Conservation (phyloP, 2,888 invertebrate genomes). For the Keiferia lycopersicella region DNA sequence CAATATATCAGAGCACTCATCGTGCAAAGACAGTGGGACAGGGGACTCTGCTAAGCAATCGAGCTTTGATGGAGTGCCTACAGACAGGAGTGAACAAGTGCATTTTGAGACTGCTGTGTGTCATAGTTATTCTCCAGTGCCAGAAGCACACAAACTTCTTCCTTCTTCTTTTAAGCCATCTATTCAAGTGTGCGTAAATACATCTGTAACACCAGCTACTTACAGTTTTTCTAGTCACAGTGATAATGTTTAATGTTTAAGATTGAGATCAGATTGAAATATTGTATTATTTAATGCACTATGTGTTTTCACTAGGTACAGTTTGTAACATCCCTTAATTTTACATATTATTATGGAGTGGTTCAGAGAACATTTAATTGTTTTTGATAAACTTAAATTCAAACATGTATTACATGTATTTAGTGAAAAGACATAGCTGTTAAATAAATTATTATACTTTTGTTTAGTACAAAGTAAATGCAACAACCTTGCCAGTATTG, state of each 20-base stretch:
- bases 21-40: slow-evolving; percentile 90
- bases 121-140: slow-evolving; percentile 74
- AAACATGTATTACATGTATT: slow-evolving; percentile 43
- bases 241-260: slow-evolving; percentile 76
- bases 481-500: slow-evolving; percentile 82
- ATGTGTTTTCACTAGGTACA: slow-evolving; percentile 70
- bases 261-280: slow-evolving; percentile 47
- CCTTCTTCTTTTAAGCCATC: slow-evolving; percentile 78
- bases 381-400: slow-evolving; percentile 2
- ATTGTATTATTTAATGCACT: slow-evolving; percentile 40
- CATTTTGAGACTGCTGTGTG: slow-evolving; percentile 72
- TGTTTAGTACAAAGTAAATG: slow-evolving; percentile 76
- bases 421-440: slow-evolving; percentile 67
- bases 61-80: slow-evolving; percentile 82
- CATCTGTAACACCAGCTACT: slow-evolving; percentile 77
- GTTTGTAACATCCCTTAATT: slow-evolving; percentile 23
- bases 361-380: not conserved
- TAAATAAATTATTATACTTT: slow-evolving; percentile 57
- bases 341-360: not conserved
- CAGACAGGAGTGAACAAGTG: slow-evolving; percentile 71
- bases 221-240: slow-evolving; percentile 81
- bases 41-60: slow-evolving; percentile 90
- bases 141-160: slow-evolving; percentile 76
- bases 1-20: slow-evolving; percentile 87
- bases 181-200: slow-evolving; percentile 79